Conservation (phyloP, 2,797 vertebrate species). For the Vespertilio murinus region DNA sequence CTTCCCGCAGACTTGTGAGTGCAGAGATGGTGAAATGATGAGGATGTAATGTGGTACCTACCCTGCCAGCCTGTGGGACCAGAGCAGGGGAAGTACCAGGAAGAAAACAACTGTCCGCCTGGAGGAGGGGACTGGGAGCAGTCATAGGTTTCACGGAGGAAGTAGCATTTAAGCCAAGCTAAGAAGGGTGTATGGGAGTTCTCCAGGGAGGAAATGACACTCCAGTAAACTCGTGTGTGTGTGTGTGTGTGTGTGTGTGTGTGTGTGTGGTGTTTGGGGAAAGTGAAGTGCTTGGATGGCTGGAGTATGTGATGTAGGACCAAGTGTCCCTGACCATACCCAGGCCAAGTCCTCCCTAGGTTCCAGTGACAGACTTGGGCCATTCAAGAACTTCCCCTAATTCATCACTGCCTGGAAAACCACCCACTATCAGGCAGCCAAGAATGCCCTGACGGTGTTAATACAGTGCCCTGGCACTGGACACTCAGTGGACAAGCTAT, state of each 20-base stretch:
- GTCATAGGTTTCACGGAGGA: neutral
- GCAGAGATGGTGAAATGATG: neutral
- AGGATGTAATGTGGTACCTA: neutral
- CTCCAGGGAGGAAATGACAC: neutral
- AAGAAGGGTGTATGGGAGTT: neutral
- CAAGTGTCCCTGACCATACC: neutral
- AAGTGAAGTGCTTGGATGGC: neutral
- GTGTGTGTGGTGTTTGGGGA: neutral
- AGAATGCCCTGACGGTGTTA: neutral
- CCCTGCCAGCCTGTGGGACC: neutral
- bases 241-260: neutral
- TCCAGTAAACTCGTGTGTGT: neutral
- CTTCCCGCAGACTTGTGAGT: neutral
- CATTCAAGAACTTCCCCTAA: neutral
- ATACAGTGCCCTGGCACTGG: neutral
- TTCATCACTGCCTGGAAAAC: neutral
- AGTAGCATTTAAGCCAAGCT: neutral
- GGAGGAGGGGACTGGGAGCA: neutral
- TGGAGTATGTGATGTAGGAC: neutral
- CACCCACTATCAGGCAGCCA: neutral
- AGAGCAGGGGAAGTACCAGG: neutral
- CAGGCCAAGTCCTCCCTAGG: neutral
- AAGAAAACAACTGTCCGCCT: neutral
- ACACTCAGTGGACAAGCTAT: neutral
- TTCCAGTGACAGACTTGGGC: neutral